phyloP scores from a whole-genome alignment of 2,888 invertebrate genomes.

The Portevinia maculata region DNA sequence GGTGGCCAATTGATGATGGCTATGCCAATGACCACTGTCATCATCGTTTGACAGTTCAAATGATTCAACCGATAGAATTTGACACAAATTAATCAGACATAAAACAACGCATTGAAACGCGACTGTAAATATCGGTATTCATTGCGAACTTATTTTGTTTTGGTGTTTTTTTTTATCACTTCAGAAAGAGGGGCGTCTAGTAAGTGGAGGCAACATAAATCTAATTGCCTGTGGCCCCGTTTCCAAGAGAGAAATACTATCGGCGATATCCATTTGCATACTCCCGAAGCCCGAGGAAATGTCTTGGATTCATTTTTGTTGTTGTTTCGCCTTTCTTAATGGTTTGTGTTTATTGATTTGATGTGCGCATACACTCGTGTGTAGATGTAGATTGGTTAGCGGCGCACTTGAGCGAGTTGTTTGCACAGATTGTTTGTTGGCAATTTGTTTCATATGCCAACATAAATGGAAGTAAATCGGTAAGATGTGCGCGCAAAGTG shows the following conservation, averaged over 20 bases:
- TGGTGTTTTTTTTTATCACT: constrained; percentile 4
- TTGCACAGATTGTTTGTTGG: constrained; percentile 52
- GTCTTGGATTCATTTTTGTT: constrained; percentile 23
- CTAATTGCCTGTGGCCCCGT: constrained; percentile 64
- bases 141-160: constrained; percentile 30
- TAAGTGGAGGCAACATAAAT: constrained; percentile 48
- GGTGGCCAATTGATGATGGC: constrained; percentile 28
- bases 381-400: constrained; percentile 16
- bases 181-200: constrained; percentile 64
- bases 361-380: constrained; percentile 18
- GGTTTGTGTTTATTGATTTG: constrained; percentile 66
- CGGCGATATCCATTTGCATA: constrained; percentile 54
- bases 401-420: constrained; percentile 31
- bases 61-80: constrained; percentile 47
- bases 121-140: constrained; percentile 39
- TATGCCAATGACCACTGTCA: constrained; percentile 30
- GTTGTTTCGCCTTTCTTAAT: constrained; percentile 42
- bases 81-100: constrained; percentile 61
- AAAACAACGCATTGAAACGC: constrained; percentile 21
- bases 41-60: constrained; percentile 35
- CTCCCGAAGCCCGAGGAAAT: constrained; percentile 26
- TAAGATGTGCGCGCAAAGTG: constrained; percentile 51
- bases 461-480: constrained; percentile 48
- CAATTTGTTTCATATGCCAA: constrained; percentile 43
- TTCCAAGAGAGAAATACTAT: constrained; percentile 49